Percentiles rank a stretch among this genome's conserved stretches.
Evolutionary conservation across 2,888 invertebrate species (phyloP).

Genomic region (Ecliptopera silaceata): DNA sequence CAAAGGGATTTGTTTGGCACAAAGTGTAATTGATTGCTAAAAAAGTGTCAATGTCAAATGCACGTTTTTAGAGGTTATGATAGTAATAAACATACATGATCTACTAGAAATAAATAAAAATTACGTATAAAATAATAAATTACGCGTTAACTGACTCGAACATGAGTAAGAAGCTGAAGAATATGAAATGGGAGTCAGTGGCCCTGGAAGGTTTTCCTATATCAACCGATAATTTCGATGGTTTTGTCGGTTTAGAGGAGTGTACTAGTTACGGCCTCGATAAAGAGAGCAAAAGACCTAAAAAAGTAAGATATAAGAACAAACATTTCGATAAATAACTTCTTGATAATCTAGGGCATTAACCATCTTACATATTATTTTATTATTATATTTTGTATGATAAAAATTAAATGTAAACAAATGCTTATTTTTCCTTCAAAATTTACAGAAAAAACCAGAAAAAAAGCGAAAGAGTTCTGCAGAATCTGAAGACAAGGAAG

Average conservation of each 20-base stretch:
- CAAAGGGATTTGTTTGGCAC: too few relatives aligned
- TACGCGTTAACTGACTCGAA: slow-evolving; percentile 15
- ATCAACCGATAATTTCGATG: slow-evolving; percentile 80
- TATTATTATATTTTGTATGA: too few relatives aligned
- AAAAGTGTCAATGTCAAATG: too few relatives aligned
- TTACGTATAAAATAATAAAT: too few relatives aligned
- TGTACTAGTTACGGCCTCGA: slow-evolving; percentile 86
- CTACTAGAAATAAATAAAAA: background rate
- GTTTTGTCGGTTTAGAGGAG: slow-evolving; percentile 90
- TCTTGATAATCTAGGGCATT: background rate
- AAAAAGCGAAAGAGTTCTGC: slow-evolving; percentile 46
- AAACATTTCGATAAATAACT: slow-evolving; percentile 7
- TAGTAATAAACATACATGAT: too few relatives aligned
- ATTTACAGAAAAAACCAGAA: slow-evolving; percentile 46
- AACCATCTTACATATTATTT: too few relatives aligned
- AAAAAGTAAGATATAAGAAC: slow-evolving; percentile 57
- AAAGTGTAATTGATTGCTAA: too few relatives aligned
- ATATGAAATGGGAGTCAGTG: slow-evolving; percentile 85
- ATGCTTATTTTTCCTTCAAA: slow-evolving; percentile 4
- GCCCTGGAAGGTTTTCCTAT: slow-evolving; percentile 82
- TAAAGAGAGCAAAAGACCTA: slow-evolving; percentile 58
- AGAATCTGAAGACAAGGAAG: slow-evolving; percentile 34
- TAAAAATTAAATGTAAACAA: slow-evolving; percentile 2
- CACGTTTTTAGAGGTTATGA: too few relatives aligned
- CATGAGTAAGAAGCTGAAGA: slow-evolving; percentile 70